Evolutionary conservation across 23 tunicate species (phyloP).

Genomic region (Trididemnum nubilum): DNA sequence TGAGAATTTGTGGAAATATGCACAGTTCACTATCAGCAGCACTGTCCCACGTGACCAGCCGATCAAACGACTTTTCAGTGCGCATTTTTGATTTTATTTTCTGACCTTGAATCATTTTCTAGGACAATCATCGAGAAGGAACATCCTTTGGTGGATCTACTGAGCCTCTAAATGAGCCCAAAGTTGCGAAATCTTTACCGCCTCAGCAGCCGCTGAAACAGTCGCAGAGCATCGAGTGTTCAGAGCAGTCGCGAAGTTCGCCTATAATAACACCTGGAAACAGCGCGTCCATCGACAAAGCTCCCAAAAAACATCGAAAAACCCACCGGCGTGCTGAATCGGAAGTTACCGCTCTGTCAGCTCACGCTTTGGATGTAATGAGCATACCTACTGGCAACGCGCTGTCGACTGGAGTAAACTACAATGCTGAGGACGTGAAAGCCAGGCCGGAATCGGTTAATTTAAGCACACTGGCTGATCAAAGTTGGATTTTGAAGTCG

Average conservation of each 20-base stretch:
- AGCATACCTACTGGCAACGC: slow-evolving; percentile 8
- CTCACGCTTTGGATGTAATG: slow-evolving; percentile 25
- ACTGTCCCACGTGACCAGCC: too few relatives aligned
- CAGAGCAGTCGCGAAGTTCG: neutral
- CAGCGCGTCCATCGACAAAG: neutral
- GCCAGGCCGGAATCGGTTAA: slow-evolving; percentile 39
- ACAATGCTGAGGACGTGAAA: slow-evolving; percentile 20
- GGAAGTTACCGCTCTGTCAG: slow-evolving; percentile 20
- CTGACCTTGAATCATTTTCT: too few relatives aligned
- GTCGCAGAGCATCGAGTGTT: neutral
- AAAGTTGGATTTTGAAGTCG: neutral
- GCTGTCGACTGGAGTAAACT: neutral
- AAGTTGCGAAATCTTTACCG: neutral
- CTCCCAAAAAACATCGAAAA: slow-evolving; percentile 11
- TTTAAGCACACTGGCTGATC: slow-evolving; percentile 5
- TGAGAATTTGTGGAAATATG: too few relatives aligned
- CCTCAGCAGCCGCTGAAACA: slow-evolving; percentile 5
- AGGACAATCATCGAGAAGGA: neutral
- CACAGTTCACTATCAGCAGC: too few relatives aligned
- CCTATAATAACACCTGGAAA: neutral
- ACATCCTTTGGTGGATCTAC: neutral
- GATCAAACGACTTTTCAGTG: too few relatives aligned
- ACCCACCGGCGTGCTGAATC: slow-evolving; percentile 35
- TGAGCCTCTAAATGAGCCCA: neutral
- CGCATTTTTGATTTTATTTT: too few relatives aligned